Evolutionary conservation across 2,797 vertebrate species (phyloP).

Genomic region (Cryptoprocta ferox): DNA sequence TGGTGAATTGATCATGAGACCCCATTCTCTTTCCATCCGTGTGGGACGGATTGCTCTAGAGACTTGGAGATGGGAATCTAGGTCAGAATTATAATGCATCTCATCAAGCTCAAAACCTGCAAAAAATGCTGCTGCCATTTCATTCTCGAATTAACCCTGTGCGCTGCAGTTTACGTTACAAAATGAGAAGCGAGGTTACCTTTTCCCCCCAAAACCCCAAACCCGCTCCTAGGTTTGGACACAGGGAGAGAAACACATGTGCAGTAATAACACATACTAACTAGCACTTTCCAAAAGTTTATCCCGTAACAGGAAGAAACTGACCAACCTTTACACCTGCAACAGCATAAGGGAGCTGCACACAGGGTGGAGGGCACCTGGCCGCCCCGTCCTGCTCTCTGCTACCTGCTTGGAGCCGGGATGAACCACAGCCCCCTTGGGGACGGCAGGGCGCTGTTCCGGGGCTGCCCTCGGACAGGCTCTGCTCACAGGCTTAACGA

Average conservation of each 20-base stretch:
- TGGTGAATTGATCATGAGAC: background rate
- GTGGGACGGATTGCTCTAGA: background rate
- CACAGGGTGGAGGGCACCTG: background rate
- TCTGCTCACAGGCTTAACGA: accelerated
- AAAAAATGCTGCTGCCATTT: accelerated
- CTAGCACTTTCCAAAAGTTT: background rate
- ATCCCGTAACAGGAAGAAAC: background rate
- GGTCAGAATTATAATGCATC: accelerated
- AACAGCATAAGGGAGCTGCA: accelerated
- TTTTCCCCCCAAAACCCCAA: background rate
- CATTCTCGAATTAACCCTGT: accelerated
- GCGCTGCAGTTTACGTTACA: accelerated
- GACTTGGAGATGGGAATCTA: background rate
- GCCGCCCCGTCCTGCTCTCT: background rate
- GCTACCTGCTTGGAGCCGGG: background rate
- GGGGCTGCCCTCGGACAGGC: no score
- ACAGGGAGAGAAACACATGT: background rate
- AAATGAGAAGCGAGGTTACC: background rate
- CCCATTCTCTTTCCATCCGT: background rate
- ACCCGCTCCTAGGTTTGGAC: background rate
- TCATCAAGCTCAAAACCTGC: accelerated
- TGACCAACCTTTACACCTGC: accelerated
- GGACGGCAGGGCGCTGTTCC: background rate
- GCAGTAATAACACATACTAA: accelerated
- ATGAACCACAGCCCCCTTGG: accelerated